These are phyloP conservation scores for Listronotus bonariensis DNA, from an alignment of 1,140 invertebrate genomes.

Conservation along the genomic window DNA sequence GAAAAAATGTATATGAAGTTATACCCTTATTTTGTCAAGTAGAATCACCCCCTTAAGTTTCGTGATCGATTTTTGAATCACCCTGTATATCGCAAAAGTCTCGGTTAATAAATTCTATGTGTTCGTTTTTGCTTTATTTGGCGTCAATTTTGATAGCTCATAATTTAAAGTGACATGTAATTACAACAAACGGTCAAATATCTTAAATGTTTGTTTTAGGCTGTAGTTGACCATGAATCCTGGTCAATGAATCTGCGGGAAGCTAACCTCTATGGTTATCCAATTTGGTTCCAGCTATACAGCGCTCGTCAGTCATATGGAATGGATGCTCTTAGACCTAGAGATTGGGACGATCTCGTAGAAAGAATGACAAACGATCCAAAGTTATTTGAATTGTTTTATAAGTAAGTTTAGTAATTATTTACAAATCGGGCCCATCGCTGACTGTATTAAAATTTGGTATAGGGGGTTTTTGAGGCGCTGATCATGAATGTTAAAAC, in stretches of 20 bases:
- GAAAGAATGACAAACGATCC: constrained; percentile 83
- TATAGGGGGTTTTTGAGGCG: too few species aligned
- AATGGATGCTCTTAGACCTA: constrained; percentile 78
- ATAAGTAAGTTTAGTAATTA: constrained; percentile 68
- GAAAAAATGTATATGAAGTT: too few species aligned
- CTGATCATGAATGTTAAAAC: too few species aligned
- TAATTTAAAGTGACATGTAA: too few species aligned
- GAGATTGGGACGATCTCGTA: constrained; percentile 85
- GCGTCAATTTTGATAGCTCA: too few species aligned
- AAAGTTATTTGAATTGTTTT: constrained; percentile 84
- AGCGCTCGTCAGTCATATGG: constrained; percentile 81
- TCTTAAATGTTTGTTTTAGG: constrained; percentile 59
- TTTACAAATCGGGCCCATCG: too few species aligned
- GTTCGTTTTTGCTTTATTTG: too few species aligned
- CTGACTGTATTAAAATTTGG: too few species aligned
- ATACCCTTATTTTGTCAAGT: too few species aligned
- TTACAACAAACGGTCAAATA: neutral
- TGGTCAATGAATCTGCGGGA: constrained; percentile 96
- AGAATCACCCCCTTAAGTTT: too few species aligned
- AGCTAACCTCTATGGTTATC: constrained; percentile 86
- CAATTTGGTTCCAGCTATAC: constrained; percentile 89
- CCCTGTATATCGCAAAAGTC: too few species aligned
- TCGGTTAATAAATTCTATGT: neutral
- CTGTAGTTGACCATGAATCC: constrained; percentile 91
- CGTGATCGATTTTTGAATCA: too few species aligned